A percentile compares a stretch with the other conserved stretches of the same genome.
Conservation (phyloP, 2,888 invertebrate species). For the Zootermopsis nevadensis region DNA sequence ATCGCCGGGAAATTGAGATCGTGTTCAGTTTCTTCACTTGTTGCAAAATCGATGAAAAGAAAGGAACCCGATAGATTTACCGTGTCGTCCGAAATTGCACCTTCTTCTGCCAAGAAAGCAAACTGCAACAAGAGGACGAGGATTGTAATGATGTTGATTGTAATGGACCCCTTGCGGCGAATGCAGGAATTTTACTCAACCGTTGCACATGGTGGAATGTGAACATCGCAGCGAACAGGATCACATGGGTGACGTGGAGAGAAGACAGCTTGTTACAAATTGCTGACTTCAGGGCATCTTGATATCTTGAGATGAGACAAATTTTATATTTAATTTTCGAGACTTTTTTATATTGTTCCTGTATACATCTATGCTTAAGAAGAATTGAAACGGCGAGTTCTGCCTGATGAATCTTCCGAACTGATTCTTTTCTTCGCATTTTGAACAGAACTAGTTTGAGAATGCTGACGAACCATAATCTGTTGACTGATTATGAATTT, state of each 20-base stretch:
- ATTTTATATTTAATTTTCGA: too few relatives aligned
- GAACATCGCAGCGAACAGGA: not conserved
- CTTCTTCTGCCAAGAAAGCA: not conserved
- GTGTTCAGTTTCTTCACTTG: not conserved
- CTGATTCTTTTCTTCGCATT: too few relatives aligned
- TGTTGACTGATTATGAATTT: too few relatives aligned
- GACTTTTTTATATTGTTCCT: too few relatives aligned
- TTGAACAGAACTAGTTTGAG: too few relatives aligned
- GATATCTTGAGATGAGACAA: too few relatives aligned
- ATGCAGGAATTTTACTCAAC: slow-evolving; percentile 19
- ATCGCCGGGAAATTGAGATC: slow-evolving; percentile 4
- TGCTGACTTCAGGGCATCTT: not conserved
- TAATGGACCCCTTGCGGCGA: slow-evolving; percentile 27
- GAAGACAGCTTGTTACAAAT: not conserved
- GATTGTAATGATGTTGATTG: slow-evolving; percentile 2
- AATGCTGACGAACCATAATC: too few relatives aligned
- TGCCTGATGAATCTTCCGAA: too few relatives aligned
- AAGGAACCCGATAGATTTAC: slow-evolving; percentile 1
- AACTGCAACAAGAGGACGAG: slow-evolving; percentile 5
- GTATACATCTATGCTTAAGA: too few relatives aligned
- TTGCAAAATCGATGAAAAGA: not conserved
- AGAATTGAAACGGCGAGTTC: too few relatives aligned
- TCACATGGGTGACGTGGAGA: not conserved
- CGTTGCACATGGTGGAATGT: slow-evolving; percentile 30
- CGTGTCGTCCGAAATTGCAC: slow-evolving; percentile 22